Evolutionary conservation across 2,113 vertebrate genomes (phyloP), one percentile per base, ranked within the genome.

Genomic region (Colius striatus): DNA sequence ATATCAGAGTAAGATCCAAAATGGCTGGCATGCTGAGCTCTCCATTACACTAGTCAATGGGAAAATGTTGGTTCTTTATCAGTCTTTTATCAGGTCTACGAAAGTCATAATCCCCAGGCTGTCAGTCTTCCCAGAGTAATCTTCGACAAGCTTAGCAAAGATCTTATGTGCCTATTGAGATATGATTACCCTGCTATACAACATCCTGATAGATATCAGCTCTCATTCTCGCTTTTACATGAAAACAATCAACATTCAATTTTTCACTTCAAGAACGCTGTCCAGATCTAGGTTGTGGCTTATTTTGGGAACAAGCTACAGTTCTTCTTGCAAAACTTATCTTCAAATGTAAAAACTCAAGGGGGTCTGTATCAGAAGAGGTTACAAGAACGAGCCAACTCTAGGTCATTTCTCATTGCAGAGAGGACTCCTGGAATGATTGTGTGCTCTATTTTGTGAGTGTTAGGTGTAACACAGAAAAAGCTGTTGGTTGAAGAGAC

Each of bases 281-380:
- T 67, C 48, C 38, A 60, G 32, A 48, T 23, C 4, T 15, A 79
- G 16, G 5, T 30, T 89, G 41, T 41, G 21, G 11, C 25, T 76
- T 85, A 41, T 73, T 89, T 47, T 45, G 61, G 81, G 72, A 95
- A 82, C 10, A 73, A 79, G 25, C 11, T 81, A 47, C 23, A 88
- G 38, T 5, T 66, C 32, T 66, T 89, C 47, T 67, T 67, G 55
- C 9, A 80, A 67, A 76, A 73, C 53, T 13, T 2, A 2, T 43
- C 13, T 10, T 43, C 11, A 13, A 34, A 22, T 8, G 10, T n/a
- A 36, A 10, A 82, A 82, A 68, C 19, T 65, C 34, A 68, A 62
- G 63, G 73, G 6, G 22, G 7, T 10, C 13, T 30, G 17, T 47
- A 34, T 70, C 32, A 73, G 72, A 85, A 83, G 36, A 77, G 3